These are phyloP conservation scores for Cryptoblepharus egeriae DNA, from an alignment of 2,797 vertebrate genomes.

Conservation along the genomic window DNA sequence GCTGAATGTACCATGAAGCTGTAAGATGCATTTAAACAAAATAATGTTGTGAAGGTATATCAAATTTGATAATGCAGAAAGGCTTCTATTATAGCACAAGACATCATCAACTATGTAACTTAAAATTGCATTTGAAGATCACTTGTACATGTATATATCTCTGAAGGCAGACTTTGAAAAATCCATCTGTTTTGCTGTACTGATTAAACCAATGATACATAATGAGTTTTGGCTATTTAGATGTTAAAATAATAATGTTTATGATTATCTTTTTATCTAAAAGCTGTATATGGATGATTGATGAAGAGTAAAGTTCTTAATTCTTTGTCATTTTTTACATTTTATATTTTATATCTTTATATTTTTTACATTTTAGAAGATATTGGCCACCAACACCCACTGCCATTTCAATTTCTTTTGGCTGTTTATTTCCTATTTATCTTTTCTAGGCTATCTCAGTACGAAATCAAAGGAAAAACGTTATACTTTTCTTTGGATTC, in stretches of 20 bases:
- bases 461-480: not conserved
- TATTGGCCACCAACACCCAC: rapidly evolving
- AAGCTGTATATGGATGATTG: not conserved
- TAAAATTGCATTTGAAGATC: not conserved
- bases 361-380: not conserved
- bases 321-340: conserved; percentile 8
- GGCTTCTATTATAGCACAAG: not conserved
- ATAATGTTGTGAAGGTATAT: not conserved
- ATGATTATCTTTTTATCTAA: not conserved
- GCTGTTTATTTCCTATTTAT: not conserved
- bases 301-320: not conserved
- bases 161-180: not conserved
- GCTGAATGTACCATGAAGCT: not conserved
- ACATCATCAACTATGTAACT: not conserved
- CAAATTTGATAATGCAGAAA: conserved; percentile 5
- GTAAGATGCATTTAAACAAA: not conserved
- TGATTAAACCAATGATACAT: not conserved
- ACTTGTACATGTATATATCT: not conserved
- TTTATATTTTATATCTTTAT: not conserved
- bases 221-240: not conserved
- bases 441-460: not conserved
- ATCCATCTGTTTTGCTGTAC: not conserved
- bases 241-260: not conserved
- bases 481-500: not conserved
- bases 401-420: not conserved